Evolutionary conservation across 2,113 vertebrate genomes (phyloP).

Genomic region (Sorex araneus): DNA sequence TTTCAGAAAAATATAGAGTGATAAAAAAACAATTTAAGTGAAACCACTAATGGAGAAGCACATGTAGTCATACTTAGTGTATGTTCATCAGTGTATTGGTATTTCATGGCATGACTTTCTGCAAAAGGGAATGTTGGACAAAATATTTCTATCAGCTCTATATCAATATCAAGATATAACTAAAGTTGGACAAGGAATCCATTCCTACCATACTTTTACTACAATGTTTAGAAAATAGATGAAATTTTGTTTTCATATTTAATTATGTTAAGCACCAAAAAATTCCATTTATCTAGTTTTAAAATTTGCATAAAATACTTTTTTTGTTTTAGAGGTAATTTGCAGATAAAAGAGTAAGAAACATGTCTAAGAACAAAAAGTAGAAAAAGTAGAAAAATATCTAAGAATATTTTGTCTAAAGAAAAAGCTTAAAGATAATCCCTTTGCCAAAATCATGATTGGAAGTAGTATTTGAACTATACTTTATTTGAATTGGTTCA

Average conservation of each 20-base stretch:
- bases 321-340: neutral
- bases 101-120: conserved; percentile 7
- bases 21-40: conserved; percentile 13
- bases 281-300: neutral
- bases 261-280: neutral
- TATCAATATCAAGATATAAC: neutral
- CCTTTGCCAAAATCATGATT: conserved; percentile 39
- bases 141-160: neutral
- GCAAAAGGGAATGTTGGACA: neutral
- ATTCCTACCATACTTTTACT: too few relatives aligned
- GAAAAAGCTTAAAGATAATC: too few relatives aligned
- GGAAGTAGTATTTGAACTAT: conserved; percentile 64
- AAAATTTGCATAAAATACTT: neutral
- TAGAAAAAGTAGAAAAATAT: conserved; percentile 7
- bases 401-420: conserved; percentile 17
- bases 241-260: neutral
- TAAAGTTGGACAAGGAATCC: neutral
- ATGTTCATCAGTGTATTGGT: neutral
- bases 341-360: conserved; percentile 11
- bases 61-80: neutral
- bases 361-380: neutral
- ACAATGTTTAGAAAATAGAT: too few relatives aligned
- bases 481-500: conserved; percentile 27
- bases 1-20: conserved; percentile 36
- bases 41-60: neutral